Conservation (phyloP, 2,797 vertebrate genomes). For the Acipenser ruthenus region DNA sequence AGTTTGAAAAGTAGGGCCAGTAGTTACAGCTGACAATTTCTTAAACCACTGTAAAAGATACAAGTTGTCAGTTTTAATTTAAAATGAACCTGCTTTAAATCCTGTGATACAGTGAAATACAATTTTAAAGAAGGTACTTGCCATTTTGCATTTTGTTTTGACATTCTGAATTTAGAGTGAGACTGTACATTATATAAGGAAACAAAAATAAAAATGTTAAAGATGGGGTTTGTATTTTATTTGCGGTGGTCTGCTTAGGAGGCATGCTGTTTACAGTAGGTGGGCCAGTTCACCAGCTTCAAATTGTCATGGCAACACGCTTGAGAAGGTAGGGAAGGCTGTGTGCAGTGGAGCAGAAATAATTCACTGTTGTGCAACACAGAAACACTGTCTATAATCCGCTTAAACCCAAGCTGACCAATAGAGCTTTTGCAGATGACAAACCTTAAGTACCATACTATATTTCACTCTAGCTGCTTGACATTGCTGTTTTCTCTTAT, state of each 20-base stretch:
- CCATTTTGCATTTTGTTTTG: no score
- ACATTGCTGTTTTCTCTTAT: no score
- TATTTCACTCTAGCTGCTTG: conserved; percentile 3
- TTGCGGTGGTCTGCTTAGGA: conserved; percentile 33
- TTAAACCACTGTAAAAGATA: no score
- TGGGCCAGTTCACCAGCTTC: conserved; percentile 38
- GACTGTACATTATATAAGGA: no score
- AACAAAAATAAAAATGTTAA: conserved; percentile 1
- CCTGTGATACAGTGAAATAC: no score
- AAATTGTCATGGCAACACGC: conserved; percentile 48
- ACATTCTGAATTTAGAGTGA: no score
- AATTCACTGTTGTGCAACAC: conserved; percentile 67
- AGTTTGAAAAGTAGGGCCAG: no score
- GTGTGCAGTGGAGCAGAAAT: conserved; percentile 70
- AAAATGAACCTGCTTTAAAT: no score
- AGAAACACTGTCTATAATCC: conserved; percentile 70
- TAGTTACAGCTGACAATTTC: no score
- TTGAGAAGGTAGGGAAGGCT: conserved; percentile 34
- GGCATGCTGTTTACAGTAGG: conserved; percentile 30
- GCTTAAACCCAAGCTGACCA: conserved; percentile 54
- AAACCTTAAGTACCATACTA: conserved; percentile 25
- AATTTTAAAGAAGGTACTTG: no score
- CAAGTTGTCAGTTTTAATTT: no score
- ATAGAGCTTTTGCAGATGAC: conserved; percentile 52
- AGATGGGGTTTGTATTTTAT: conserved; percentile 30